These are phyloP conservation scores for Atopsyche davidsoni DNA, from an alignment of 1,140 invertebrate genomes.

Conservation along the genomic window DNA sequence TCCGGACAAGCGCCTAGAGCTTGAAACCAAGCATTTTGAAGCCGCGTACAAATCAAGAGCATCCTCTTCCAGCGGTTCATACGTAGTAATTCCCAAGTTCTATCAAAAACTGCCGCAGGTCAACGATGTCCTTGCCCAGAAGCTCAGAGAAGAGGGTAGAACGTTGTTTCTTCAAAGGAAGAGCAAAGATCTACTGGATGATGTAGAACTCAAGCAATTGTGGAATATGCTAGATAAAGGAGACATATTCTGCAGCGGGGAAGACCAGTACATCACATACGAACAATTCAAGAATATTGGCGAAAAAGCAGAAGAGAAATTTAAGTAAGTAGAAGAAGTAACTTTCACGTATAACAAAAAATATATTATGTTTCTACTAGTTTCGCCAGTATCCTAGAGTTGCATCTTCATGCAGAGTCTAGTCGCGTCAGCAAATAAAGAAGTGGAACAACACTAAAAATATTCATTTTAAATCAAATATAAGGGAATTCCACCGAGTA, in stretches of 20 bases:
- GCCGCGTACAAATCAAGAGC: slow-evolving; percentile 15
- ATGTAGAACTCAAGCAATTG: slow-evolving; percentile 78
- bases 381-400: slow-evolving; percentile 28
- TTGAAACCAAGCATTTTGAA: slow-evolving; percentile 22
- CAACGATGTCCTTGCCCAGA: slow-evolving; percentile 69
- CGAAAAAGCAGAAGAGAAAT: slow-evolving; percentile 62
- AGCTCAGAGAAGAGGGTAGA: slow-evolving; percentile 80
- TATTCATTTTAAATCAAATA: not conserved
- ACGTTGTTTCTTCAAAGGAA: slow-evolving; percentile 79
- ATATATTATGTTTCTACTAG: no score
- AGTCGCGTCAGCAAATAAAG: not conserved
- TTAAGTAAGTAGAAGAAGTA: slow-evolving; percentile 54
- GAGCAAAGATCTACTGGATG: slow-evolving; percentile 76
- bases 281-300: slow-evolving; percentile 74
- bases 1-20: slow-evolving; percentile 9
- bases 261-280: slow-evolving; percentile 82
- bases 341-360: not conserved
- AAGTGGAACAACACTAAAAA: not conserved
- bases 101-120: slow-evolving; percentile 72
- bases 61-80: slow-evolving; percentile 11
- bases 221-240: slow-evolving; percentile 79
- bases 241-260: slow-evolving; percentile 63
- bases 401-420: not conserved
- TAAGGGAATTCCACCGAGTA: not conserved
- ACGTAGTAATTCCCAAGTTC: slow-evolving; percentile 51